Percentiles rank a stretch among this genome's conserved stretches.
Conservation (phyloP, 2,113 vertebrate species). For the Dromaius novaehollandiae region DNA sequence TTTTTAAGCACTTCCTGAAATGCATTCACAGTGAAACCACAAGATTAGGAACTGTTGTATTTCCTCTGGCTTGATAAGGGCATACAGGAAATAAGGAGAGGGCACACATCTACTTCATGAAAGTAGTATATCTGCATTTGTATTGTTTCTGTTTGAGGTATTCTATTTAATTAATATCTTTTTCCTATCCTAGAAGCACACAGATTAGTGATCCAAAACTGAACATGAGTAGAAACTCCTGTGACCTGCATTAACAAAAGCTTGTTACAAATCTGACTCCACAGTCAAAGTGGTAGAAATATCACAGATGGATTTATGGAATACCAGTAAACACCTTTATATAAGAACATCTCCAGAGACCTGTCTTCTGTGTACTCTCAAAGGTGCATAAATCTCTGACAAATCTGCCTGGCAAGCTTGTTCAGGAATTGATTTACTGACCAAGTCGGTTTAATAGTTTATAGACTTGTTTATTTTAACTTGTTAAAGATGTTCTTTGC, state of each 20-base stretch:
- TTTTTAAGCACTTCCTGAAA: background rate
- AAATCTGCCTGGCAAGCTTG: slow-evolving; percentile 11
- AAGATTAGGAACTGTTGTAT: background rate
- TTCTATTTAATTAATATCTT: background rate
- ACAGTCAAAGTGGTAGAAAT: background rate
- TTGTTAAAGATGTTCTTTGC: background rate
- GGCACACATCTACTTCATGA: background rate
- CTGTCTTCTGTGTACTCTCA: slow-evolving; percentile 23
- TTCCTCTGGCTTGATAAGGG: background rate
- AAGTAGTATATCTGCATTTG: background rate
- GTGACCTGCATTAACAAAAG: background rate
- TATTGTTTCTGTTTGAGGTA: background rate
- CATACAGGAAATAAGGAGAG: background rate
- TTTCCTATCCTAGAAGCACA: background rate
- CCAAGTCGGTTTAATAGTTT: slow-evolving; percentile 33
- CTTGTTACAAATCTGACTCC: background rate
- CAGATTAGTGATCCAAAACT: background rate
- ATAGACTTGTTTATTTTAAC: slow-evolving; percentile 10
- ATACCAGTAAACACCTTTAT: slow-evolving; percentile 35
- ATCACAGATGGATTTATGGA: slow-evolving; percentile 23
- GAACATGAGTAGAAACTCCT: background rate
- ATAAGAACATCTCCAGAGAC: slow-evolving; percentile 2
- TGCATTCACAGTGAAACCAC: background rate
- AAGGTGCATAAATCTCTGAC: slow-evolving; percentile 51
- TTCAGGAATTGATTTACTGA: slow-evolving; percentile 64